Base-by-base conservation (phyloP, 1,140 invertebrate species). In the Temnothorax longispinosus region DNA sequence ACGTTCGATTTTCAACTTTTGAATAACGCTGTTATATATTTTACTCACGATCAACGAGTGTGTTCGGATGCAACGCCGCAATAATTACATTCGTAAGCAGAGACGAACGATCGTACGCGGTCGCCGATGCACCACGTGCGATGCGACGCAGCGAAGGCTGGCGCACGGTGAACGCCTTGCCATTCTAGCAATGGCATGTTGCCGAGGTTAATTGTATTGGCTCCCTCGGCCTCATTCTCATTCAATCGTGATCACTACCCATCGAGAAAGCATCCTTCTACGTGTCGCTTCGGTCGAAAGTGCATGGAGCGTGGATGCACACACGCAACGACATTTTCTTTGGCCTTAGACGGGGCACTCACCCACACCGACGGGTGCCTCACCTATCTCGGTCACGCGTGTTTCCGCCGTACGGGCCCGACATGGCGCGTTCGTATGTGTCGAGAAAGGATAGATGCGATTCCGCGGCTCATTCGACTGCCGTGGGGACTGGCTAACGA, bases 211-310 rank as follows among this genome's bases (percentile, higher is more conserved):
- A 94, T 94, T 94, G 93, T 93, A 93, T 93, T 93, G 92, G 92
- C 90, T 94, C 89, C 88, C 92, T 93, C 92, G 91, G 90, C 92
- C 93, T 94, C 92, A 94, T 94, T 94, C 93, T 93, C 93, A 93
- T 94, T 94, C 93, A 93, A 93, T 94, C 93, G 92, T 93, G 93
- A 93, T 93, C 93, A 94, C 93, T 93, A 94, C 91, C 90, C 91
- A 89, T 89, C 84, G 84, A 87, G 91, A 60, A 54, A 92, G 92
- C 88, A 92, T 94, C 93, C 90, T 93, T 91, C 92, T 93, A 93
- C 93, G 91, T 93, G 93, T 91, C 87, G 88, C 87, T 87, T 74
- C 62, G 41, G 21, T 11, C 11, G 15, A 18, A 65, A 52, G 69
- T 74, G 71, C 62, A 88, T 11, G 44, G 41, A 64, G 50, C 77